These are phyloP conservation scores for Medauroidea extradentata DNA, from an alignment of 1,140 invertebrate genomes.

Conservation along the genomic window DNA sequence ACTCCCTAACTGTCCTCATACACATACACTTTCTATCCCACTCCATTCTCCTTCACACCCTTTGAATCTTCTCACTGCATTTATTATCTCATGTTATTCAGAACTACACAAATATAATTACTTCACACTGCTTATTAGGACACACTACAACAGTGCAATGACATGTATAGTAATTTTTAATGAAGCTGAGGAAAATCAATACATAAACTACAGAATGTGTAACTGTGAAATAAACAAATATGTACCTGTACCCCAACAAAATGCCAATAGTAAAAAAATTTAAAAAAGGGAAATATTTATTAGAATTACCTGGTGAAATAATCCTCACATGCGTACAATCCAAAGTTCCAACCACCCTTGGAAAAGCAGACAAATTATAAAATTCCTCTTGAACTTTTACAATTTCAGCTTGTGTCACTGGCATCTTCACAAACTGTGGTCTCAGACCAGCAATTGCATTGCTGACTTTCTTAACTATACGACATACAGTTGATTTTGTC, in stretches of 20 bases:
- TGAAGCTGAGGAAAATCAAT: too few relatives aligned
- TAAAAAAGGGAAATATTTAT: too few relatives aligned
- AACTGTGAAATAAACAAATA: too few relatives aligned
- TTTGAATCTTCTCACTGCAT: too few relatives aligned
- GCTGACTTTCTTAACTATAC: conserved; percentile 25
- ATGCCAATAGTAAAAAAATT: not conserved
- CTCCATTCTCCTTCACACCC: too few relatives aligned
- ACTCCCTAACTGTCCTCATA: too few relatives aligned
- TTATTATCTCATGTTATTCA: too few relatives aligned
- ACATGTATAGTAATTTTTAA: not conserved
- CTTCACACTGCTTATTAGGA: too few relatives aligned
- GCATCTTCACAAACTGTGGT: conserved; percentile 24
- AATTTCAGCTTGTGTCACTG: conserved; percentile 25
- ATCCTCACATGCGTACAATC: conserved; percentile 35
- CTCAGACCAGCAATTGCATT: conserved; percentile 22
- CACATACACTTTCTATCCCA: too few relatives aligned
- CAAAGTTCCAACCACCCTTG: conserved; percentile 33
- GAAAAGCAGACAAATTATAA: conserved; percentile 26
- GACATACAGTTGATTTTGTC: conserved; percentile 21
- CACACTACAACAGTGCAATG: not conserved
- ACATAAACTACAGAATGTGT: too few relatives aligned
- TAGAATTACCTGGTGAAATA: conserved; percentile 13
- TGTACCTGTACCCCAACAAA: not conserved
- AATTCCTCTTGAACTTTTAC: conserved; percentile 22
- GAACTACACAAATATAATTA: too few relatives aligned